phyloP scores from a whole-genome alignment of 2,113 vertebrate species.

The Gorsachius goisagi region DNA sequence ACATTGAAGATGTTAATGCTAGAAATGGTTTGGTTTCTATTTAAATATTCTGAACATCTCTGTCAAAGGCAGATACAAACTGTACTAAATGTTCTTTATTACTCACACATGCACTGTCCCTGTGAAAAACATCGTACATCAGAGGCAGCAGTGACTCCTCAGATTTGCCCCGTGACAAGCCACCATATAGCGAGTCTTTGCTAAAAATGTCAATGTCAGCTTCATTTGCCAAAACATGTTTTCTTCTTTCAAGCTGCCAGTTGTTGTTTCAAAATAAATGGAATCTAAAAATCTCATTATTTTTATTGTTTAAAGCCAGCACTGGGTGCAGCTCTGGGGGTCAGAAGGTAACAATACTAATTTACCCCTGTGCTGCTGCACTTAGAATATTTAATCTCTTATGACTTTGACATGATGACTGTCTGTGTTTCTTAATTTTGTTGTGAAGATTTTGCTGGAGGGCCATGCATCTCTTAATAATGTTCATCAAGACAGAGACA shows the following conservation, averaged over 20 bases:
- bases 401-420: constrained; percentile 59
- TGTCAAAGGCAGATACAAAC: constrained; percentile 19
- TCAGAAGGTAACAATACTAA: constrained; percentile 62
- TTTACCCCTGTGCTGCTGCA: constrained; percentile 35
- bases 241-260: constrained; percentile 54
- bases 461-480: constrained; percentile 37
- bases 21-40: constrained; percentile 36
- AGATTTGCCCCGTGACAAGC: constrained; percentile 46
- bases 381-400: constrained; percentile 66
- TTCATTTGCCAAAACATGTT: constrained; percentile 63
- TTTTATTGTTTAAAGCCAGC: constrained; percentile 68
- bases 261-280: constrained; percentile 66
- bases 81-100: constrained; percentile 44
- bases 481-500: constrained; percentile 4
- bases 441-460: constrained; percentile 35
- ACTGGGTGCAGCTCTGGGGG: constrained; percentile 15
- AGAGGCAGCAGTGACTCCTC: constrained; percentile 25
- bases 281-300: constrained; percentile 69
- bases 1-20: background rate
- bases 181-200: constrained; percentile 28
- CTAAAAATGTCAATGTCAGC: constrained; percentile 68
- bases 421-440: constrained; percentile 46
- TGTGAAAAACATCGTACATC: constrained; percentile 16
- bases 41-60: constrained; percentile 43
- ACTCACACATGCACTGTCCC: background rate